Base-by-base conservation (phyloP, 2,113 vertebrate species). In the Crotalus helleri region DNA sequence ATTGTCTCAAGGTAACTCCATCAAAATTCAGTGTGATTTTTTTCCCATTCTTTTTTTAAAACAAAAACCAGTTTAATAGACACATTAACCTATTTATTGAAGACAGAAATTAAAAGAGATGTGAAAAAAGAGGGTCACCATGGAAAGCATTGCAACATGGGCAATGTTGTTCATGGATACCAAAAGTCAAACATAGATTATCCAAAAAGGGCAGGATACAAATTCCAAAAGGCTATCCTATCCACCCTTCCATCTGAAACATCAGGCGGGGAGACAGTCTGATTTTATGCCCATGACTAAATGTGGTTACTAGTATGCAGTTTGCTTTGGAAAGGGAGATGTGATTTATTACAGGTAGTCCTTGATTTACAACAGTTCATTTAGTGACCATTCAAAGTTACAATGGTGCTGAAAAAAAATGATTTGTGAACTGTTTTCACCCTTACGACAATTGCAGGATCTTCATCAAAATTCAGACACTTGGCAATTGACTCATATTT, bases 291-390 rank as follows among this genome's bases (percentile, higher is more conserved):
- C n/a, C 49, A 17, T 91, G 74, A 15, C 21, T 24, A n/a, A 2
- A 21, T 55, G 8, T n/a, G 24, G 33, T 44, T 81, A 44, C 33
- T 87, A 17, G 49, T 51, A 51, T 51, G 49, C 49, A 51, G 8
- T 15, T 26, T 53, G 57, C 87, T 7, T 33, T 3, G 46, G 74
- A 44, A 81, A 51, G 8, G 1, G 33, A 7, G 49, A 23, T 33
- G 29, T 23, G 0, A 93, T 94, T 95, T 86, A 96, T 96, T 96
- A 92, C 49, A 51, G 49, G 49, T 51, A 51, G 49, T 51, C 49
- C 49, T 51, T 9, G 8, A 51, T 8, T 51, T 51, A 9, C 49
- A 51, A 10, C 49, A 51, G 49, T 51, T 51, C 49, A 51, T 51
- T 51, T 51, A 51, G 49, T 51, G 8, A 10, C 8, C 49, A 51